A percentile compares a stretch with the other conserved stretches of the same genome.
phyloP scores from a whole-genome alignment of 1,140 invertebrate genomes.

The Pseudomyrmex concolor region DNA sequence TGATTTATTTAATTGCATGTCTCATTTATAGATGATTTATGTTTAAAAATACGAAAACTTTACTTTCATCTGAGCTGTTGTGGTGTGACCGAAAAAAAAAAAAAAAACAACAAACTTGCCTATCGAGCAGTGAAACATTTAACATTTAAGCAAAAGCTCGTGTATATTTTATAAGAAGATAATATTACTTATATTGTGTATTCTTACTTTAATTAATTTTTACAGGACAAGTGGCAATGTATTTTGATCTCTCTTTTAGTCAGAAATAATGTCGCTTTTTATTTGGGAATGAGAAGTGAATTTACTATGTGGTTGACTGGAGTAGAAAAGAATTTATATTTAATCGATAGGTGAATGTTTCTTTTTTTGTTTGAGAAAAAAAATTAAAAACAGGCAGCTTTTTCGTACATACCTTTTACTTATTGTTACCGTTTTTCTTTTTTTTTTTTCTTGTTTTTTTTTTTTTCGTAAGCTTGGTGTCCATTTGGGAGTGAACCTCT shows the following conservation, averaged over 20 bases:
- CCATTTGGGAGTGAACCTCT: conserved; percentile 17
- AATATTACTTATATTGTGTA: conserved; percentile 84
- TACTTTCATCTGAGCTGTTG: conserved; percentile 76
- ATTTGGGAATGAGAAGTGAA: conserved; percentile 80
- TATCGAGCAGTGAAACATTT: conserved; percentile 72
- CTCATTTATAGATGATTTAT: conserved; percentile 35
- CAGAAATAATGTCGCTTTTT: conserved; percentile 85
- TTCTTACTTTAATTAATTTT: conserved; percentile 85
- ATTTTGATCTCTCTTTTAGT: conserved; percentile 91
- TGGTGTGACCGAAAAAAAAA: conserved; percentile 76
- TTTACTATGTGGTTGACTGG: conserved; percentile 78
- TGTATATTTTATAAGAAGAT: conserved; percentile 79
- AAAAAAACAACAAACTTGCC: conserved; percentile 76
- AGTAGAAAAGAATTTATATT: conserved; percentile 73
- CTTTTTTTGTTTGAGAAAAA: conserved; percentile 61
- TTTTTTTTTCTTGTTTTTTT: conserved; percentile 72
- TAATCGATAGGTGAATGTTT: conserved; percentile 62
- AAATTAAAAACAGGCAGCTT: conserved; percentile 82
- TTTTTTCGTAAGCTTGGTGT: conserved; percentile 41
- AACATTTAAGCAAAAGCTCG: conserved; percentile 76
- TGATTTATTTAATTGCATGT: conserved; percentile 63
- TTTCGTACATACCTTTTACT: conserved; percentile 78
- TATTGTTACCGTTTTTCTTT: conserved; percentile 78
- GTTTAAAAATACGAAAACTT: conserved; percentile 57
- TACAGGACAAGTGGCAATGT: conserved; percentile 89